These are phyloP conservation scores for Nyctalus aviator DNA, from an alignment of 2,797 vertebrate genomes.

Conservation along the genomic window DNA sequence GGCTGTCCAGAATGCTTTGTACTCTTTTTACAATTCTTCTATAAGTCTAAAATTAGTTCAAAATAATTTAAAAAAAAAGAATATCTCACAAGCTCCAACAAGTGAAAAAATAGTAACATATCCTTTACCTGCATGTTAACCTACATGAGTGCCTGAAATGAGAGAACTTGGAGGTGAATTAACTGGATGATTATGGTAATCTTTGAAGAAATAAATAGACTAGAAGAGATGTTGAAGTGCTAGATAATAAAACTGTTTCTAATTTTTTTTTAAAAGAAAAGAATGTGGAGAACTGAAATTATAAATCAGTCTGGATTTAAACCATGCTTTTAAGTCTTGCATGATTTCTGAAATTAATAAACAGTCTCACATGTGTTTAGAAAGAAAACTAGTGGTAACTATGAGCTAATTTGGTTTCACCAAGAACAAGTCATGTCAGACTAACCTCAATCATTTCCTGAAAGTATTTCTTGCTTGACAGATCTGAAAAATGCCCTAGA, in stretches of 20 bases:
- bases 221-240: background rate
- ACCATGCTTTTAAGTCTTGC: background rate
- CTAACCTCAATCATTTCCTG: conserved; percentile 38
- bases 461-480: conserved; percentile 37
- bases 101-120: conserved; percentile 32
- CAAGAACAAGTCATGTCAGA: conserved; percentile 25
- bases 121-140: background rate
- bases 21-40: background rate
- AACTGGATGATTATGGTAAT: background rate
- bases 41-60: conserved; percentile 33
- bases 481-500: conserved; percentile 53
- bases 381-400: conserved; percentile 5
- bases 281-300: conserved; percentile 21
- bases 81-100: background rate
- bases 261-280: background rate
- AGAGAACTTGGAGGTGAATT: background rate
- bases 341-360: background rate
- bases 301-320: background rate
- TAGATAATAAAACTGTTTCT: background rate
- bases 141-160: background rate
- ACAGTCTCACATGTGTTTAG: background rate
- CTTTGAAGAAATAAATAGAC: conserved; percentile 20
- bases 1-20: background rate
- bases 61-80: background rate
- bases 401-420: conserved; percentile 10